A percentile compares a stretch with the other conserved stretches of the same genome.
These are phyloP conservation scores for Leucophenga montana DNA, from an alignment of 2,888 invertebrate species.

Conservation along the genomic window DNA sequence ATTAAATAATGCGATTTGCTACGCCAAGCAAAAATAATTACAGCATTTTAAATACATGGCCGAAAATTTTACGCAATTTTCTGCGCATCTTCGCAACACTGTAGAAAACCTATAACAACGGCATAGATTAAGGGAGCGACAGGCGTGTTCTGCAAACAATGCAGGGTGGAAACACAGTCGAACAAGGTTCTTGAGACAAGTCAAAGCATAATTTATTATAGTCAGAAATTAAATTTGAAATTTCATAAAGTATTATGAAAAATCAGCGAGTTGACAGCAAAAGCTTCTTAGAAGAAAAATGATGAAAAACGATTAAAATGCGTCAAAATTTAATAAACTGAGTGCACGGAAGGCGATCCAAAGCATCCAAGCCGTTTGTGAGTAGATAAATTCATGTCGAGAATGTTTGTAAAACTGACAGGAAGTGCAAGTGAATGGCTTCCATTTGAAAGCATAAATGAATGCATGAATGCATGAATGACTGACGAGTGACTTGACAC, in stretches of 20 bases:
- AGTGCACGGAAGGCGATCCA: background rate
- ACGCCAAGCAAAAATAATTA: conserved; percentile 17
- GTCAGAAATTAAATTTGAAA: conserved; percentile 19
- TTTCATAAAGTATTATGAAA: background rate
- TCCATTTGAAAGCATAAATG: background rate
- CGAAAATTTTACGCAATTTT: conserved; percentile 16
- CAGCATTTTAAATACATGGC: conserved; percentile 6
- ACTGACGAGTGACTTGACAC: conserved; percentile 17
- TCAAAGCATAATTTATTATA: conserved; percentile 12
- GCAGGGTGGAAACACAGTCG: background rate
- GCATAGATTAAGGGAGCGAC: too few relatives aligned
- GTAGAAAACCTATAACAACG: background rate
- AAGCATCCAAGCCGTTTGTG: background rate
- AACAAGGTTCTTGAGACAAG: conserved; percentile 9
- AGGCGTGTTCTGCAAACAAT: background rate
- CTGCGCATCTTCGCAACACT: background rate
- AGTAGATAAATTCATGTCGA: too few relatives aligned
- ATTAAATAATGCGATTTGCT: conserved; percentile 16
- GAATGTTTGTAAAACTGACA: background rate
- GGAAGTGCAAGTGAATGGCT: conserved; percentile 14
- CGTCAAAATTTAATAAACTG: conserved; percentile 7
- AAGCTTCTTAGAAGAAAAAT: background rate
- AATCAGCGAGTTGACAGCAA: background rate
- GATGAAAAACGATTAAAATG: conserved; percentile 19
- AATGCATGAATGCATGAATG: background rate